These are phyloP conservation scores for Eulithis prunata DNA, from an alignment of 2,888 invertebrate species.

Conservation along the genomic window DNA sequence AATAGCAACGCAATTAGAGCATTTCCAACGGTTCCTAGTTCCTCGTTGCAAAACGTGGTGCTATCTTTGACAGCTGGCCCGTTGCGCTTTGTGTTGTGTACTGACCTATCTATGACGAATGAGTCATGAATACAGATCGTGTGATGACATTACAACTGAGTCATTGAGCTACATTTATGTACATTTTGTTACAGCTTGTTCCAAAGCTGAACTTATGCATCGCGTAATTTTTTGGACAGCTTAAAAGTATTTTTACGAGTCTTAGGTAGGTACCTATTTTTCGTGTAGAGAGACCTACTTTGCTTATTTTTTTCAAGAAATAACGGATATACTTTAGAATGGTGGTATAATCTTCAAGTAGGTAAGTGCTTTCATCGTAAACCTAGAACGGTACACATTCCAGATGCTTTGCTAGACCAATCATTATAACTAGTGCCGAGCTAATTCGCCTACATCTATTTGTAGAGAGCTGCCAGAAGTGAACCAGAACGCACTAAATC, in stretches of 20 bases:
- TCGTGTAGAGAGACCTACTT: no score
- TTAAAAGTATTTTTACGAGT: no score
- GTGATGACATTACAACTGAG: no score
- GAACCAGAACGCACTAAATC: slow-evolving; percentile 5
- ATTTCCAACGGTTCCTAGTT: slow-evolving; percentile 15
- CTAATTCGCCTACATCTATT: no score
- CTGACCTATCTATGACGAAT: neutral
- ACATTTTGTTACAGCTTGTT: no score
- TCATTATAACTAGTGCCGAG: neutral
- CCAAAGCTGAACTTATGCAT: no score
- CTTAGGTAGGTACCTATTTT: no score
- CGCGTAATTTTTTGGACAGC: no score
- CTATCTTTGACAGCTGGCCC: slow-evolving; percentile 9
- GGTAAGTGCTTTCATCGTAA: neutral
- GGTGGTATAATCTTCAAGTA: no score
- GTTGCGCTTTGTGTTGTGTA: neutral
- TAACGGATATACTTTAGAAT: no score
- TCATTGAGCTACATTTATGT: no score
- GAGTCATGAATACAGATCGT: neutral
- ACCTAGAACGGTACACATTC: neutral
- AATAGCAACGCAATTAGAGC: slow-evolving; percentile 30
- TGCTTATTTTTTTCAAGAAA: no score
- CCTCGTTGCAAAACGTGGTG: slow-evolving; percentile 3
- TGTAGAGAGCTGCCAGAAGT: neutral
- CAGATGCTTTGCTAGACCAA: neutral